phyloP scores from a whole-genome alignment of 2,797 vertebrate genomes.

The Prunella strophiata region DNA sequence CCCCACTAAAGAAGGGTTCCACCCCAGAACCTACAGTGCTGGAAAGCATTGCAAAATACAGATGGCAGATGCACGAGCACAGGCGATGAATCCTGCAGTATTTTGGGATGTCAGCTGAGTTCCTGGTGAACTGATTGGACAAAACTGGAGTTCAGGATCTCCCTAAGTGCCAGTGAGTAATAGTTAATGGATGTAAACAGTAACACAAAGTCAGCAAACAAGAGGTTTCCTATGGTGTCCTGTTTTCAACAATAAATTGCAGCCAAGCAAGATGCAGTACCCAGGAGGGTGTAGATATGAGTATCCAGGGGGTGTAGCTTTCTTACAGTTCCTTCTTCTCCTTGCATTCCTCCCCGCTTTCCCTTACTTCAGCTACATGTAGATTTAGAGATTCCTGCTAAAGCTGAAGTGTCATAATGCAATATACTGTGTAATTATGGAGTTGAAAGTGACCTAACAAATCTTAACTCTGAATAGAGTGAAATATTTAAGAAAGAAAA shows the following conservation, averaged over 20 bases:
- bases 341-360: fast-evolving
- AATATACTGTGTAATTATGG: background rate
- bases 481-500: background rate
- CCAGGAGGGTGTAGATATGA: background rate
- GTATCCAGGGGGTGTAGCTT: background rate
- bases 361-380: fast-evolving
- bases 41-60: background rate
- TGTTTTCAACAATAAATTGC: background rate
- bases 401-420: background rate
- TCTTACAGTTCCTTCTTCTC: background rate
- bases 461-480: background rate
- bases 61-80: background rate
- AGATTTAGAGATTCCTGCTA: background rate
- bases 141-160: background rate
- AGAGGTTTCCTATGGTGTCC: background rate
- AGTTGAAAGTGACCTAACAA: background rate
- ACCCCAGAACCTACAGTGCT: background rate
- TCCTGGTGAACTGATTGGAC: background rate
- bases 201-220: background rate
- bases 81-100: background rate
- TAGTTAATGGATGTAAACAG: background rate
- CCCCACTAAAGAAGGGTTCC: background rate
- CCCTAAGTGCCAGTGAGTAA: background rate
- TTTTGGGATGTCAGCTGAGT: background rate
- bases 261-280: background rate